Base-by-base conservation (phyloP, 2,888 invertebrate species). In the Blomia tropicalis region DNA sequence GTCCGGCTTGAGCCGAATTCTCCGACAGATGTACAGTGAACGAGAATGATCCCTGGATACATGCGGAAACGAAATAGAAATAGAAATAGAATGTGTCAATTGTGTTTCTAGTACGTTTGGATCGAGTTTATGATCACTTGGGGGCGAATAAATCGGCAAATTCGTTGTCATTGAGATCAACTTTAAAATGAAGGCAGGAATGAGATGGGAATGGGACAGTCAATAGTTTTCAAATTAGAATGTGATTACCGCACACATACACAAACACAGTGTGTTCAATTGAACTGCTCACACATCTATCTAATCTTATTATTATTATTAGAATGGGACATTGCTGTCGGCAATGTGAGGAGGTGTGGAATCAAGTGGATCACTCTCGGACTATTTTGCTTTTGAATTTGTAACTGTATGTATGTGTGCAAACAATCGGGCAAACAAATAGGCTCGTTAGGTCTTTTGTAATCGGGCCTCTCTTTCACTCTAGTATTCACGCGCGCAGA, bases 31-130 rank as follows among this genome's bases (percentile, higher is more conserved):
- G 60, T 17, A 60, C 25, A 4, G 51, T 51, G 19, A 60, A 47
- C 22, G 60, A 51, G 41, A 60, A 60, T 31, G 60, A 60, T 7
- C 60, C 60, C 60, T 60, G 17, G 2, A 58, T 19, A 11, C 2
- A 43, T 17, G n/a, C n/a, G n/a, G n/a, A n/a, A n/a, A 41, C 22
- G 29, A 11, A 19, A 3, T n/a, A 43, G n/a, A 36, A 19, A 43
- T 2, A 2, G 29, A 22, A 51, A 4, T 2, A 51, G 29, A 30
- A 2, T 3, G 2, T 4, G 2, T 2, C 14, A 51, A 51, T n/a
- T 51, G n/a, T 51, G n/a, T n/a, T n/a, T n/a, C 14, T 2, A 4
- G 14, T 29, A 47, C n/a, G 36, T 17, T 19, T 47, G 22, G 51
- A 47, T 47, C 7, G 23, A 47, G 7, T 47, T 47, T 47, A 47